A percentile compares a stretch with the other conserved stretches of the same genome.
phyloP scores from a whole-genome alignment of 30 jellyfish, hydroid and myxozoan genomes.

The Turritopsis dohrnii region DNA sequence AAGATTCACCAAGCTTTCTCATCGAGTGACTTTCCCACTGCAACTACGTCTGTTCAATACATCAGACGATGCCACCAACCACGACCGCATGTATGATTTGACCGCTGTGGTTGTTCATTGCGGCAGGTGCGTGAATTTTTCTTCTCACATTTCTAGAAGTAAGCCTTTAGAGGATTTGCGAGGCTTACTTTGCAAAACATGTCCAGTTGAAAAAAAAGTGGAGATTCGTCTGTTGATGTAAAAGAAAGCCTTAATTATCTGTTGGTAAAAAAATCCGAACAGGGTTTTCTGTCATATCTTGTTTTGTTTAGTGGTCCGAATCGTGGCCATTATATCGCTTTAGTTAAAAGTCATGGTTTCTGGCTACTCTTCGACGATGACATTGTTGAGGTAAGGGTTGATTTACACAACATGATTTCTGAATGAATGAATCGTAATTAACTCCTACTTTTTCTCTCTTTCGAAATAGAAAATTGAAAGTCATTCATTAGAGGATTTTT shows the following conservation, averaged over 20 bases:
- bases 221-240: too few species aligned
- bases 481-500: conserved; percentile 81
- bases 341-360: conserved; percentile 75
- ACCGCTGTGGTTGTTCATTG: conserved; percentile 87
- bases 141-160: too few species aligned
- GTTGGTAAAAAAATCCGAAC: too few species aligned
- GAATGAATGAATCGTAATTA: too few species aligned
- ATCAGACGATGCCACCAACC: conserved; percentile 71
- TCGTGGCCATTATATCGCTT: conserved; percentile 84
- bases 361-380: conserved; percentile 90
- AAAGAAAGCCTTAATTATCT: too few species aligned
- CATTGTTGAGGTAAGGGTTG: conserved; percentile 66
- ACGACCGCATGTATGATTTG: conserved; percentile 74
- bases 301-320: conserved; percentile 75
- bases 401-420: too few species aligned
- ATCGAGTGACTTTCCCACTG: conserved; percentile 89
- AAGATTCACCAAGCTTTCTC: conserved; percentile 74
- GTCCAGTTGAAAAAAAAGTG: too few species aligned
- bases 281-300: too few species aligned
- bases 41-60: conserved; percentile 77
- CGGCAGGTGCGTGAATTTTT: conserved; percentile 56
- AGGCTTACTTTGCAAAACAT: too few species aligned
- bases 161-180: too few species aligned
- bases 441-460: background rate
- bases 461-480: conserved; percentile 73